Evolutionary conservation across 1,140 invertebrate genomes (phyloP).

Genomic region (Pseudomyrmex concolor): DNA sequence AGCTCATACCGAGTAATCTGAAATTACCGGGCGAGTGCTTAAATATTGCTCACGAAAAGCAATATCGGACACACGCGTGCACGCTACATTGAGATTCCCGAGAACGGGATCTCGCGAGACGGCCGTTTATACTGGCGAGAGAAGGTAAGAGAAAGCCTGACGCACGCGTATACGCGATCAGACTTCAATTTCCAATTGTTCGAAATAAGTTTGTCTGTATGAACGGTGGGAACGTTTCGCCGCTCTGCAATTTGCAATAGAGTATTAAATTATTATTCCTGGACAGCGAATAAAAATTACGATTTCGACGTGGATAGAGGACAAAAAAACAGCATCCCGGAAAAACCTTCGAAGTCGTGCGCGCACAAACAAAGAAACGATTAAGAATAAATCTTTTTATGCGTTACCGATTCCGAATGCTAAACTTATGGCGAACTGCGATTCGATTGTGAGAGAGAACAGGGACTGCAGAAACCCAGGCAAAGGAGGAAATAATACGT

Average conservation of each 20-base stretch:
- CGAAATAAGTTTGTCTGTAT: slow-evolving; percentile 47
- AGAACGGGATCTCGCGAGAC: slow-evolving; percentile 37
- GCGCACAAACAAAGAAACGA: slow-evolving; percentile 52
- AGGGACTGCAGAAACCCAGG: not conserved
- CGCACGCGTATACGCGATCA: slow-evolving; percentile 48
- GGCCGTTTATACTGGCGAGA: not conserved
- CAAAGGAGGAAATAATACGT: slow-evolving; percentile 70
- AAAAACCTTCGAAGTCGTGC: slow-evolving; percentile 27
- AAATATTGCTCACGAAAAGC: slow-evolving; percentile 50
- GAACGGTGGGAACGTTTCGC: slow-evolving; percentile 31
- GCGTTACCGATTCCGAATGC: slow-evolving; percentile 36
- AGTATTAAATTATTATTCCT: slow-evolving; percentile 61
- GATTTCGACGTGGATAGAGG: slow-evolving; percentile 21
- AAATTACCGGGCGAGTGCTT: slow-evolving; percentile 47
- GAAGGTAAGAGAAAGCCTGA: no score
- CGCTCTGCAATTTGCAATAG: slow-evolving; percentile 50
- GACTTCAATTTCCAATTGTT: slow-evolving; percentile 49
- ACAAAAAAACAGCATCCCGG: not conserved
- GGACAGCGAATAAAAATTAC: slow-evolving; percentile 27
- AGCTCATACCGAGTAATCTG: slow-evolving; percentile 44
- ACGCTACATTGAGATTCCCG: slow-evolving; percentile 24
- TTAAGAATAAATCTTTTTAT: slow-evolving; percentile 49
- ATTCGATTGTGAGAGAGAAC: not conserved
- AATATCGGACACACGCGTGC: slow-evolving; percentile 47
- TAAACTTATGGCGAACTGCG: slow-evolving; percentile 55